Conservation (phyloP, 2,888 invertebrate species). For the Meliscaeva auricollis region DNA sequence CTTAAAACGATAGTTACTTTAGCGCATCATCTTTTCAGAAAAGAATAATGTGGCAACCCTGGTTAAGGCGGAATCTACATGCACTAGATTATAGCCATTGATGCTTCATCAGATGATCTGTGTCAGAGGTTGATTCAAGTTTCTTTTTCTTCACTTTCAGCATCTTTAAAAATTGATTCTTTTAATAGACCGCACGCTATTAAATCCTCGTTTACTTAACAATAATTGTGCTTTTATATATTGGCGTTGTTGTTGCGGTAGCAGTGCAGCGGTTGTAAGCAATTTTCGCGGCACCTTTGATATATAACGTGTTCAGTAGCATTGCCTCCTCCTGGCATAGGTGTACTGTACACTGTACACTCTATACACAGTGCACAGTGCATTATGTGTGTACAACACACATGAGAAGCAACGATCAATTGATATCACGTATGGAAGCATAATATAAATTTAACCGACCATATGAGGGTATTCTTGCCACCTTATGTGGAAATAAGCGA, state of each 20-base stretch:
- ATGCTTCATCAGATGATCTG: slow-evolving; percentile 52
- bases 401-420: slow-evolving; percentile 59
- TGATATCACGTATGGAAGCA: slow-evolving; percentile 56
- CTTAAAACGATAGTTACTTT: no score
- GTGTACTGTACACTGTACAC: not conserved
- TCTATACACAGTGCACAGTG: not conserved
- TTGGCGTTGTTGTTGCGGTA: not conserved
- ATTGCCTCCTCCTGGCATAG: not conserved
- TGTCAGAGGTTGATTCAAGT: slow-evolving; percentile 63
- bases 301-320: slow-evolving; percentile 4
- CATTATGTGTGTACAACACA: not conserved
- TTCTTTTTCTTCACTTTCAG: slow-evolving; percentile 18
- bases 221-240: not conserved
- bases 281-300: slow-evolving; percentile 69
- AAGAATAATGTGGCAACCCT: not conserved
- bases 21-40: not conserved
- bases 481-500: slow-evolving; percentile 73
- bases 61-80: not conserved
- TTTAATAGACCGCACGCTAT: slow-evolving; percentile 42
- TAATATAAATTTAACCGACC: slow-evolving; percentile 37
- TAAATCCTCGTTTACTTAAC: slow-evolving; percentile 47
- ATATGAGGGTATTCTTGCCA: slow-evolving; percentile 56
- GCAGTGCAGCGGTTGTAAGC: slow-evolving; percentile 39
- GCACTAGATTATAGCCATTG: not conserved
- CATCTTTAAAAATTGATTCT: slow-evolving; percentile 21